phyloP scores from a whole-genome alignment of 2,888 invertebrate genomes.

The Adelphocoris suturalis region DNA sequence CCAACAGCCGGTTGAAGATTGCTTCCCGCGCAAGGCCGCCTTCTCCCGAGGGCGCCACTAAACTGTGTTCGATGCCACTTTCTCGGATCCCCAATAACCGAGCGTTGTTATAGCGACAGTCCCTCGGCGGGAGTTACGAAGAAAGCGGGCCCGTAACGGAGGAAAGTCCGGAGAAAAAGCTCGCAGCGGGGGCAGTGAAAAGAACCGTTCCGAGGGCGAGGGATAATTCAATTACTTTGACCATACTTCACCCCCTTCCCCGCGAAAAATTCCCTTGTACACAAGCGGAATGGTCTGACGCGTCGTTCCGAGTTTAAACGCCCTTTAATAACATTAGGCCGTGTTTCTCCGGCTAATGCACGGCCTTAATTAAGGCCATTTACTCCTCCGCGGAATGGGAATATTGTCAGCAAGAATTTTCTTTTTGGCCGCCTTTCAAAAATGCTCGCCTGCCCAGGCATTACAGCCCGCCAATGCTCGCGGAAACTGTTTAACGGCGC shows the following conservation, averaged over 20 bases:
- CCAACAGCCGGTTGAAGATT: too few relatives aligned
- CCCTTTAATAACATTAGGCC: slow-evolving; percentile 15
- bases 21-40: too few relatives aligned
- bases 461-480: too few relatives aligned
- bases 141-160: background rate
- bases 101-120: background rate
- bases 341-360: slow-evolving; percentile 20
- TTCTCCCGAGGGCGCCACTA: too few relatives aligned
- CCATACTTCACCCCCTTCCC: slow-evolving; percentile 22
- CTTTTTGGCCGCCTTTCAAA: slow-evolving; percentile 1
- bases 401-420: slow-evolving; percentile 15
- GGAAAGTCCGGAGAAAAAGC: too few relatives aligned
- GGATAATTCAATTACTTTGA: slow-evolving; percentile 23
- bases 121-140: background rate
- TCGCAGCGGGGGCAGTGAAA: background rate
- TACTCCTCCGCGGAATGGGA: background rate
- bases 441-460: background rate
- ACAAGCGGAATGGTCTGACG: slow-evolving; percentile 17
- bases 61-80: background rate
- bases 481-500: slow-evolving; percentile 4
- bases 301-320: slow-evolving; percentile 16
- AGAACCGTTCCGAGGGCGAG: background rate
- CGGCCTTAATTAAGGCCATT: slow-evolving; percentile 1
- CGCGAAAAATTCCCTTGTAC: slow-evolving; percentile 2
- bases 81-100: background rate